A percentile compares a stretch with the other conserved stretches of the same genome.
These are phyloP conservation scores for Fregata magnificens DNA, from an alignment of 2,113 vertebrate species.

Conservation along the genomic window DNA sequence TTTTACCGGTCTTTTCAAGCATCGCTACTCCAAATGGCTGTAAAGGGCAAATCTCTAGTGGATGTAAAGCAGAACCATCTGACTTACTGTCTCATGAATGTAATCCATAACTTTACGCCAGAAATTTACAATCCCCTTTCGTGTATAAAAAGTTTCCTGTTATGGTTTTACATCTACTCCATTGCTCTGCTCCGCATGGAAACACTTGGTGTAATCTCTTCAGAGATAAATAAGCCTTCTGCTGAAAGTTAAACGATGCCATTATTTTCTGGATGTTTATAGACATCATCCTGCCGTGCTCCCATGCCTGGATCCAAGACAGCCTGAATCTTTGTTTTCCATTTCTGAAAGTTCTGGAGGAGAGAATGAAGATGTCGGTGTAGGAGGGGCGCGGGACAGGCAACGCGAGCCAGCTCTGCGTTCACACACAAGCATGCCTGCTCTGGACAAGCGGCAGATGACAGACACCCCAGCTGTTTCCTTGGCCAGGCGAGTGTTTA, in stretches of 20 bases:
- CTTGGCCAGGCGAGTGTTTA: background rate
- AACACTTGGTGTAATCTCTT: background rate
- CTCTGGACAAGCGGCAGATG: background rate
- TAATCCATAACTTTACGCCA: background rate
- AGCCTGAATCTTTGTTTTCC: background rate
- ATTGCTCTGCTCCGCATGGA: background rate
- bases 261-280: slow-evolving; percentile 26
- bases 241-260: slow-evolving; percentile 16
- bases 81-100: background rate
- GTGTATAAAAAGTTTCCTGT: background rate
- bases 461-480: background rate
- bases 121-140: background rate
- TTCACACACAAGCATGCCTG: background rate
- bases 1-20: background rate
- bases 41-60: background rate
- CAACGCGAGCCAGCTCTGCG: rapidly evolving
- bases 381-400: background rate
- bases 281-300: background rate
- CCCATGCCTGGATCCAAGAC: background rate
- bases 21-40: background rate
- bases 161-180: background rate
- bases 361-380: background rate
- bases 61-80: background rate
- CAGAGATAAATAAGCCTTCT: slow-evolving; percentile 41
- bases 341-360: background rate